Evolutionary conservation across 2,113 vertebrate genomes (phyloP), one percentile per base, ranked within the genome.

Genomic region (Garra rufa): DNA sequence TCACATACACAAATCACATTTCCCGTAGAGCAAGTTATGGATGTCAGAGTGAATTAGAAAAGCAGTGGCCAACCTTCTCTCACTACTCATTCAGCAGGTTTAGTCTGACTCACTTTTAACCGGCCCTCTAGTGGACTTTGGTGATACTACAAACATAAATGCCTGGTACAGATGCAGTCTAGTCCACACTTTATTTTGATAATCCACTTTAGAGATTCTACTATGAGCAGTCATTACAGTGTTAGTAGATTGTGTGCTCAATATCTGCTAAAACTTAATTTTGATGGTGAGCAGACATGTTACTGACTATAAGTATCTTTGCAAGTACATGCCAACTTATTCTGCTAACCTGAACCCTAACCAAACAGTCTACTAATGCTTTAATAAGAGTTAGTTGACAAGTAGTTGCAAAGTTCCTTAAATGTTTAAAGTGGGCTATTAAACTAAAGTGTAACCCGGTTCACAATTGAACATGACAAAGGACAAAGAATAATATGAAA

Each of bases 51-150:
- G 44, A 69, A 79, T 84, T 41, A 59, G 52, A 86, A 85, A 30
- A 17, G 21, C 74, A 83, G 44, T 38, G 19, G 46, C 24, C n/a
- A 48, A 24, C 41, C 46, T 75, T 82, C 65, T 74, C 43, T 43
- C n/a, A 28, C 19, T 3, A 11, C n/a, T 50, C 46, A 76, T 76
- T 81, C 55, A 84, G 57, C 13, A 28, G 67, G 24, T 10, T 67
- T 80, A n/a, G 48, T 30, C 13, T 67, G 67, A 55, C n/a, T 83
- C 14, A 1, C 13, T 26, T 67, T 77, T 10, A 34, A 57, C 8
- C 24, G 9, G 81, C 87, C 87, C 55, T 82, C 87, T 86, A 86
- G 87, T 88, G 87, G 87, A 57, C 26, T 17, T 63, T 11, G n/a
- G 28, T 3, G 28, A 55, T 55, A 78, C 74, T 86, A 70, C 70